Percentiles rank a stretch among this genome's conserved stretches.
Evolutionary conservation across 2,113 vertebrate species (phyloP).

Genomic region (Deroptyus accipitrinus): DNA sequence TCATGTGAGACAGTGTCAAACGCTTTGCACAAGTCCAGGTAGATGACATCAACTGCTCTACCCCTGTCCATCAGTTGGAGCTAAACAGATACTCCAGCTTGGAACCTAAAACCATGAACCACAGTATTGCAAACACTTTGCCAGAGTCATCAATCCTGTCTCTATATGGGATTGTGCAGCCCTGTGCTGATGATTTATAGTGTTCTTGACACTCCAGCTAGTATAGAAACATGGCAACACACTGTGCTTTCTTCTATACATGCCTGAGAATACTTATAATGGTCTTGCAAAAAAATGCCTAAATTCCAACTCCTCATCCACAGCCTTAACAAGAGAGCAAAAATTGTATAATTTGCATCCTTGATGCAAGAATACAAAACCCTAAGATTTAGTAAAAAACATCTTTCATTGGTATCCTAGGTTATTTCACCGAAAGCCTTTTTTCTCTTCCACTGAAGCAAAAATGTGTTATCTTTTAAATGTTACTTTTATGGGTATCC

Average conservation of each 20-base stretch:
- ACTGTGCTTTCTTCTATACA: neutral
- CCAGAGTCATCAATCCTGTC: neutral
- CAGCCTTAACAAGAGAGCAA: neutral
- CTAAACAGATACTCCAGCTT: neutral
- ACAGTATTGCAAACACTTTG: neutral
- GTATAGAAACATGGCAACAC: neutral
- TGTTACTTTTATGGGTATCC: neutral
- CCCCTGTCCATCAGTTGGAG: neutral
- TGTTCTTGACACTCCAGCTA: neutral
- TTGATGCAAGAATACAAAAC: neutral
- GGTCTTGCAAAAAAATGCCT: neutral
- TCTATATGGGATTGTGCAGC: neutral
- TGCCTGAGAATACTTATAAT: slow-evolving; percentile 5
- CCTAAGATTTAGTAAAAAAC: neutral
- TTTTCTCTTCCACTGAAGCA: neutral
- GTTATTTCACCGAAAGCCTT: neutral
- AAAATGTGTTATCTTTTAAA: neutral
- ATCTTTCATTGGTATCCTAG: neutral
- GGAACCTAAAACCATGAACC: neutral
- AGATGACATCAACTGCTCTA: no score
- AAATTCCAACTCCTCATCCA: neutral
- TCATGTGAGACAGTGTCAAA: no score
- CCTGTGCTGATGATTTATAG: neutral
- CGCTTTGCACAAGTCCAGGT: no score
- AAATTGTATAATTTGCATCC: neutral